phyloP scores from a whole-genome alignment of 2,113 vertebrate species.

The Lanius ludovicianus region DNA sequence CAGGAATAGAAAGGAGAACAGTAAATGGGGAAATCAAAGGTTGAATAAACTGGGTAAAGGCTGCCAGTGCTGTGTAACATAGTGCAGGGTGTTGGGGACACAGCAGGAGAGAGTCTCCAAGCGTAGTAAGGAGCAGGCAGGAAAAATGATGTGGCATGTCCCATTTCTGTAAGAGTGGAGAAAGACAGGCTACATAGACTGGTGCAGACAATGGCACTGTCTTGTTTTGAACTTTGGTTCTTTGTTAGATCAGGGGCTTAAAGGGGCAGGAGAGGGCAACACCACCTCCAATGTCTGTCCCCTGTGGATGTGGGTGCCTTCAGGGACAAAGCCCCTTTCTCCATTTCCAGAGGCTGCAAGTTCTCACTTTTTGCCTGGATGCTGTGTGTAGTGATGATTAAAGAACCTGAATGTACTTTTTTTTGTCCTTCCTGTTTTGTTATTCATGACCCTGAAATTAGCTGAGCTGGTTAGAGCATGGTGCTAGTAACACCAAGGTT shows the following conservation, averaged over 20 bases:
- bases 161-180: neutral
- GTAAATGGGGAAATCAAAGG: neutral
- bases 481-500: neutral
- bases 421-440: neutral
- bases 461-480: neutral
- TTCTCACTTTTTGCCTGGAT: neutral
- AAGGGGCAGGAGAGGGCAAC: neutral
- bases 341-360: neutral
- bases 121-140: neutral
- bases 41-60: neutral
- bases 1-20: neutral
- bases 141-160: neutral
- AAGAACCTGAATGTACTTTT: neutral
- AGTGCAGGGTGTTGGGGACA: accelerated
- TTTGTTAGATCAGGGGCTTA: neutral
- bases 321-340: neutral
- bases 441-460: neutral
- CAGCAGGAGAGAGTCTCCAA: neutral
- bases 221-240: neutral
- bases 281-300: neutral
- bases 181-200: neutral
- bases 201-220: neutral
- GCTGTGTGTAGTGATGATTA: neutral
- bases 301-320: neutral
- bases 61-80: neutral